Base-by-base conservation (phyloP, 2,113 vertebrate genomes). In the Herpailurus yagouaroundi region DNA sequence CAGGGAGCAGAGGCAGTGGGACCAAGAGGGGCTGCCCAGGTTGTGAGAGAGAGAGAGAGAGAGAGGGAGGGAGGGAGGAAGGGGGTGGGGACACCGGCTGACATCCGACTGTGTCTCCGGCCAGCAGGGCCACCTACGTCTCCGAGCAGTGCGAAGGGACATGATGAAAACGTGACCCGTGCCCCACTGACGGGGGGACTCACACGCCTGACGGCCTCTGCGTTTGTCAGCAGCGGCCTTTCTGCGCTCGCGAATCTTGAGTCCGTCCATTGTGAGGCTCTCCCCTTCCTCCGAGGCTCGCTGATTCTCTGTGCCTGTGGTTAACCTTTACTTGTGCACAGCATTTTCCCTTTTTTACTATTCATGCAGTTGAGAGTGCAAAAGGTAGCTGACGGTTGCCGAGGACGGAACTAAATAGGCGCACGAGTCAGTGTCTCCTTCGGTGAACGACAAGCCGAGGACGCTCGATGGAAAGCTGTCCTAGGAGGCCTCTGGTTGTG, bases 131-230 rank as follows among this genome's bases (percentile, higher is more conserved):
- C 83, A 10, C 15, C 16, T 31, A 10, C 48, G 81, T 11, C 41
- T 31, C 31, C 27, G 4, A 1, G 29, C 4, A 8, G 57, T 14
- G 13, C 19, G 38, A 52, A 12, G 11, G 41, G 63, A 48, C 25
- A 27, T 25, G 2, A 7, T 38, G 16, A 38, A 15, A 14, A 6
- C 1, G 60, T 8, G 18, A 33, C 11, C 50, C 1, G 10, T 23
- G n/a, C 11, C 14, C 3, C 0, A 6, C 7, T 36, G 4, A 4
- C 1, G 48, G 6, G 0, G 16, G 27, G 52, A 19, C 36, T 11
- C 11, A 7, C 29, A 7, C 0, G 36, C 7, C 2, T 0, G 7
- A 14, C 0, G 0, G 1, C 14, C 3, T 5, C 52, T 15, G 3
- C 19, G 0, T 45, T 18, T 0, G 13, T 25, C 14, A 1, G 0